These are phyloP conservation scores for Megaptera novaeangliae DNA, from an alignment of 2,113 vertebrate species.

Conservation along the genomic window DNA sequence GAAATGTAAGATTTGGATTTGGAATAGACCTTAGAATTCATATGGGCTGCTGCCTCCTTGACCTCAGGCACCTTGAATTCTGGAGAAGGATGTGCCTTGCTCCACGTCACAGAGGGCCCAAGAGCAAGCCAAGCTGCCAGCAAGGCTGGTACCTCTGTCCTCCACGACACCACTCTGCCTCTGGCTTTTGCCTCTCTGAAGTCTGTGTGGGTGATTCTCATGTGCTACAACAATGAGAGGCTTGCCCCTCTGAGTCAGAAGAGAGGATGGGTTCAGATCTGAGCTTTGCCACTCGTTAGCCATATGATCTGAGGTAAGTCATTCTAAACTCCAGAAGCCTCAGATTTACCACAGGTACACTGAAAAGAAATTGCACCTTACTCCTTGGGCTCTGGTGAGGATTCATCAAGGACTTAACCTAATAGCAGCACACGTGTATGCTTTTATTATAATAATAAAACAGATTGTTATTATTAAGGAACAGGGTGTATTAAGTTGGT, in stretches of 20 bases:
- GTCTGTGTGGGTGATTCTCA: neutral
- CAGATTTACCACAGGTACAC: neutral
- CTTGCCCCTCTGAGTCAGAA: too few species aligned
- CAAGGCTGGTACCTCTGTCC: fast-evolving
- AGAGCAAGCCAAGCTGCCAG: neutral
- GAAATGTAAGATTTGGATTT: neutral
- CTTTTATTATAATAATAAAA: neutral
- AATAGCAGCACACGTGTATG: neutral
- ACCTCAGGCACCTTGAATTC: too few species aligned
- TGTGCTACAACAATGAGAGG: fast-evolving
- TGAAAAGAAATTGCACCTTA: neutral
- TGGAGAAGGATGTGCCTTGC: fast-evolving
- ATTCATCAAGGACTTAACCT: neutral
- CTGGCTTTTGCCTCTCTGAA: neutral
- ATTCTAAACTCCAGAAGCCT: neutral
- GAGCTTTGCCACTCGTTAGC: neutral
- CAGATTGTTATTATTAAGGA: neutral
- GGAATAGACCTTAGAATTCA: neutral
- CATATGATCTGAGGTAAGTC: neutral
- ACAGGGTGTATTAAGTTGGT: neutral
- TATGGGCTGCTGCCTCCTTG: neutral
- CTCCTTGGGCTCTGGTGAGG: neutral
- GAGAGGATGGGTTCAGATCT: neutral
- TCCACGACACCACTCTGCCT: fast-evolving
- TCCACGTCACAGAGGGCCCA: neutral